A percentile compares a stretch with the other conserved stretches of the same genome.
These are phyloP conservation scores for Echinops telfairi DNA, from an alignment of 2,113 vertebrate species.

Conservation along the genomic window DNA sequence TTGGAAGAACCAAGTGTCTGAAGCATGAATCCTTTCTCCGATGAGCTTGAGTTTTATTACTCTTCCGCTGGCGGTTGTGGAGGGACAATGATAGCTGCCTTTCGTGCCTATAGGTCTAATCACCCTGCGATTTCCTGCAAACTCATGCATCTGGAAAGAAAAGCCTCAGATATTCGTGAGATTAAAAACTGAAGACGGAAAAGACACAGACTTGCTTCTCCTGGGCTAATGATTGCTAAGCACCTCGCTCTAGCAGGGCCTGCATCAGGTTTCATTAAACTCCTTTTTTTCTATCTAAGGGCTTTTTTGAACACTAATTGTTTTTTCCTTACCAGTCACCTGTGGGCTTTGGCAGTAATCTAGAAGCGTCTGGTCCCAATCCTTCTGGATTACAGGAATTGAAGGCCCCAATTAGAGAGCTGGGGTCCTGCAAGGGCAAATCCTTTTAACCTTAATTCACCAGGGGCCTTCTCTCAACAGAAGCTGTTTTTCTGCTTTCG, in stretches of 20 bases:
- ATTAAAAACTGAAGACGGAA: slow-evolving; percentile 42
- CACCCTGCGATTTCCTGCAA: slow-evolving; percentile 29
- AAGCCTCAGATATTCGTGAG: slow-evolving; percentile 38
- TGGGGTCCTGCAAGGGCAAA: slow-evolving; percentile 85
- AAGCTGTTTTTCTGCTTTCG: slow-evolving; percentile 56
- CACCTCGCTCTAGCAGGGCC: not conserved
- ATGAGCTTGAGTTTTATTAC: slow-evolving; percentile 59
- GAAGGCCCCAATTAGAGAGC: slow-evolving; percentile 84
- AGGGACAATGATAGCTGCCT: slow-evolving; percentile 37
- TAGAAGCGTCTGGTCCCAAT: slow-evolving; percentile 87
- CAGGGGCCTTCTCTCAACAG: slow-evolving; percentile 78
- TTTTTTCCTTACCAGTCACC: slow-evolving; percentile 84
- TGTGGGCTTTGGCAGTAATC: slow-evolving; percentile 85
- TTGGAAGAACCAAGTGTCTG: slow-evolving; percentile 23
- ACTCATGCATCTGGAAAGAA: slow-evolving; percentile 28
- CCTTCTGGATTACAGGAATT: slow-evolving; percentile 88
- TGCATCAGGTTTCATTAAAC: slow-evolving; percentile 74
- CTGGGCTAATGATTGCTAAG: slow-evolving; percentile 54
- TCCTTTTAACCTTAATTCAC: slow-evolving; percentile 88
- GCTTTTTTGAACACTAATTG: slow-evolving; percentile 59
- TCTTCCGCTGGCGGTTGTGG: slow-evolving; percentile 8
- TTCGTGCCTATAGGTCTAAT: slow-evolving; percentile 35
- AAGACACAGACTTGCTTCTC: not conserved
- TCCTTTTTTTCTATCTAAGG: slow-evolving; percentile 63
- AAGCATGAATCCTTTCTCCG: not conserved